phyloP scores from a whole-genome alignment of 53 echinoderm and acorn worm species.

The Antedon mediterranea region DNA sequence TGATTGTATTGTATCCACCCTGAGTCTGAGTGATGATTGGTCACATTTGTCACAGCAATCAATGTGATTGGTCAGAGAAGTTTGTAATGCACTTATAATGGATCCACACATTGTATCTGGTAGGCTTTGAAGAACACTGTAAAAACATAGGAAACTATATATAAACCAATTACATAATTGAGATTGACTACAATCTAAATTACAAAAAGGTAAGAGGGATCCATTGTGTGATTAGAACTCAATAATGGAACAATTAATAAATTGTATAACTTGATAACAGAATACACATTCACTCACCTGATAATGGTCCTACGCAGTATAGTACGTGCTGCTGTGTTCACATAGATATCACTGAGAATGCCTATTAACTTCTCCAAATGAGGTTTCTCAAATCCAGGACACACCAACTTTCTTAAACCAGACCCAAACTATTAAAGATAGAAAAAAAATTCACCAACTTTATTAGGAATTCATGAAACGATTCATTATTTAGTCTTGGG shows the following conservation, averaged over 20 bases:
- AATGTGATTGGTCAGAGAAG: conserved; percentile 14
- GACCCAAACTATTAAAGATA: neutral
- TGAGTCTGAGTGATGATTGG: conserved; percentile 4
- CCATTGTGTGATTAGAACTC: too few species aligned
- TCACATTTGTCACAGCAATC: neutral
- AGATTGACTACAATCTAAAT: too few species aligned
- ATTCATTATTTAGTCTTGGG: neutral
- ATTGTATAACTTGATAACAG: too few species aligned
- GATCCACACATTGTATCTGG: conserved; percentile 10
- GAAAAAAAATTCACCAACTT: too few species aligned
- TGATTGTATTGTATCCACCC: conserved; percentile 26
- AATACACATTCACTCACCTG: too few species aligned
- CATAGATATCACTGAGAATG: neutral
- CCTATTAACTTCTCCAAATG: neutral
- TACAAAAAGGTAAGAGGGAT: too few species aligned
- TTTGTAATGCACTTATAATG: conserved; percentile 9
- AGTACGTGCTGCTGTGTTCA: neutral
- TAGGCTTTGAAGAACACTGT: conserved; percentile 51
- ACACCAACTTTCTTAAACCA: neutral
- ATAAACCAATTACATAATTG: too few species aligned
- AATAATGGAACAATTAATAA: too few species aligned
- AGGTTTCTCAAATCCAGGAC: neutral
- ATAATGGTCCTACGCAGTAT: neutral
- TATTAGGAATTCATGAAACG: neutral
- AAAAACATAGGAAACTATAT: conserved; percentile 7